Evolutionary conservation across 2,888 invertebrate species (phyloP).

Genomic region (Leptinotarsa juncta): DNA sequence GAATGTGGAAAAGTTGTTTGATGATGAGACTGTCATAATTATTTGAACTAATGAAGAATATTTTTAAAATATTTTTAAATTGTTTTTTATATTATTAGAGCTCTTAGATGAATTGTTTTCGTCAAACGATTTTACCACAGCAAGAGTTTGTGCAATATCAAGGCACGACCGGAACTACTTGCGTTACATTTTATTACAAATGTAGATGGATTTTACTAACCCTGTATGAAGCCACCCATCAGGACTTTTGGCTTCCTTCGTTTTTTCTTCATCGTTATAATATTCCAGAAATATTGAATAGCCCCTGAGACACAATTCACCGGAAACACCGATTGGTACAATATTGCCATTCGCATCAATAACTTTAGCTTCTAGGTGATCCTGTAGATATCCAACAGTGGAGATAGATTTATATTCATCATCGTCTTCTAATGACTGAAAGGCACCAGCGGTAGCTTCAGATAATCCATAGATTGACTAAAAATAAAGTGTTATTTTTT

Average conservation of each 20-base stretch:
- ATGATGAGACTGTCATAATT: no score
- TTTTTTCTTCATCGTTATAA: slow-evolving; percentile 83
- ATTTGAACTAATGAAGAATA: no score
- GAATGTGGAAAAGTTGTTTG: no score
- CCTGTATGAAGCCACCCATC: slow-evolving; percentile 87
- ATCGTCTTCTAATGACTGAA: slow-evolving; percentile 69
- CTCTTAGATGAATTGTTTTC: no score
- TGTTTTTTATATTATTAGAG: no score
- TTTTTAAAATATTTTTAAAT: no score
- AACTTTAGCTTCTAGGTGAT: slow-evolving; percentile 74
- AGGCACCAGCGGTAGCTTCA: slow-evolving; percentile 69
- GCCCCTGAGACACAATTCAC: slow-evolving; percentile 82
- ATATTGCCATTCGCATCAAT: slow-evolving; percentile 73
- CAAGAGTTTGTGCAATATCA: no score
- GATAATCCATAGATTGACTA: slow-evolving; percentile 74
- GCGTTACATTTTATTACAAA: no score
- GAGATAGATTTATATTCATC: slow-evolving; percentile 62
- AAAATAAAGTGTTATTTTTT: slow-evolving; percentile 15
- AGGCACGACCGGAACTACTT: no score
- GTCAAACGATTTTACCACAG: no score
- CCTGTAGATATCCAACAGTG: slow-evolving; percentile 70
- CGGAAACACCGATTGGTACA: slow-evolving; percentile 78
- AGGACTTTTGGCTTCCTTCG: slow-evolving; percentile 72
- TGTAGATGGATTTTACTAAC: slow-evolving; percentile 61
- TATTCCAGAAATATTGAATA: slow-evolving; percentile 85